Evolutionary conservation across 2,888 invertebrate genomes (phyloP), one percentile per base, ranked within the genome.

Genomic region (Gastracanthus pulcherrimus): DNA sequence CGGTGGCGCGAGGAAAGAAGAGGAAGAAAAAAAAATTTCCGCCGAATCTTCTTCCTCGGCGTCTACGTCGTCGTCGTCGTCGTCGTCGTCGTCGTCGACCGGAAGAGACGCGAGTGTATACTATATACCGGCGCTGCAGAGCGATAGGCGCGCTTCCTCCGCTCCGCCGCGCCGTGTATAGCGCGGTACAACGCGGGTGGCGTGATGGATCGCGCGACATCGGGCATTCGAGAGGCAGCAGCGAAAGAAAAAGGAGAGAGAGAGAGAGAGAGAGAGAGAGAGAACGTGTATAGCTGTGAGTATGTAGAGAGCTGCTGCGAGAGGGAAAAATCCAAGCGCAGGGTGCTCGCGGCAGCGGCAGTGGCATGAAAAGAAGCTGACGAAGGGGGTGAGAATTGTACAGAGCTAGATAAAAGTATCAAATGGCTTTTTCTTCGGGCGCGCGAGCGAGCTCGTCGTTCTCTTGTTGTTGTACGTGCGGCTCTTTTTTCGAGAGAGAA

Each of bases 191-290:
- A 55, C 41, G 74, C 34, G 51, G 80, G 11, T 66, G 69, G 11
- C 55, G 88, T 89, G 89, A 90, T 90, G 88, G 88, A 89, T 89
- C 85, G 89, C 86, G 89, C 80, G 81, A 87, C 87, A 86, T 89
- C 86, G 88, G 85, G 87, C 86, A 87, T 87, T 88, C 87, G 87
- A 87, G 88, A 85, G 85, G 85, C 81, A 82, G 80, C 81, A 62
- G 76, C 81, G 80, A 70, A 70, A 81, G 81, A 84, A 83, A 81
- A 82, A 84, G 77, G 81, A 75, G 80, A 74, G 48, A 82, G 58
- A 48, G 16, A 67, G 45, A 5, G 26, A 5, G 26, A 1, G 45
- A 34, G 66, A 31, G 74, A 80, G 55, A 74, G 51, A 51, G 72
- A 75, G 70, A 70, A 38, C 48, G n/a, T n/a, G n/a, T n/a, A n/a